Base-by-base conservation (phyloP, 2,888 invertebrate genomes). In the Phengaris arion region DNA sequence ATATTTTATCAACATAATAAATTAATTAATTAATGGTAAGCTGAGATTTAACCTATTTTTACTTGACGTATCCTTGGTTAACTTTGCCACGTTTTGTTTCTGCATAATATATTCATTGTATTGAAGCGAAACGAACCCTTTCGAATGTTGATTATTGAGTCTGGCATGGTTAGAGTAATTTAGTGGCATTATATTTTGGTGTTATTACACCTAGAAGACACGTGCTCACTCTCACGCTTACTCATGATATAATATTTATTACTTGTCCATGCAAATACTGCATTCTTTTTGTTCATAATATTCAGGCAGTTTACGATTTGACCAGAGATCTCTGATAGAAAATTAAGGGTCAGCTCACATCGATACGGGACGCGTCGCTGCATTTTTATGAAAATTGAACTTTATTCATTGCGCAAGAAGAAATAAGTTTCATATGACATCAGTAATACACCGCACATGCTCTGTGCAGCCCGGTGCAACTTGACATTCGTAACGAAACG, bases 141-240 rank as follows among this genome's bases (percentile, higher is more conserved):
- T 78, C 12, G 45, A 74, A 70, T 77, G 73, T 75, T 64, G 77
- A 76, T 76, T 76, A 72, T 9, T 22, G 22, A 22, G 46, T 48
- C 51, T 70, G 22, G 10, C 15, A 6, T 54, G 64, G 48, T 76
- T 69, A 72, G 52, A 78, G 81, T 78, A 83, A 84, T 84, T 84
- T 83, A 82, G 80, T 80, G 79, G 77, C 77, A 78, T 81, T 80
- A 80, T 81, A n/a, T n/a, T n/a, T 82, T 83, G 76, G 78, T 72
- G 77, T 79, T 78, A 81, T 82, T 80, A 84, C 79, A 80, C 75
- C 35, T 54, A 73, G 75, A 55, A 68, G 15, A 54, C 79, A 79
- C 64, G n/a, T 79, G 79, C 57, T 72, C 35, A 46, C 74, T 79
- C 78, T 35, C 79, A 79, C 77, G 78, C 68, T 15, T 68, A 59